phyloP scores from a whole-genome alignment of 1,140 invertebrate species.

The Scaptomyza pallida region DNA sequence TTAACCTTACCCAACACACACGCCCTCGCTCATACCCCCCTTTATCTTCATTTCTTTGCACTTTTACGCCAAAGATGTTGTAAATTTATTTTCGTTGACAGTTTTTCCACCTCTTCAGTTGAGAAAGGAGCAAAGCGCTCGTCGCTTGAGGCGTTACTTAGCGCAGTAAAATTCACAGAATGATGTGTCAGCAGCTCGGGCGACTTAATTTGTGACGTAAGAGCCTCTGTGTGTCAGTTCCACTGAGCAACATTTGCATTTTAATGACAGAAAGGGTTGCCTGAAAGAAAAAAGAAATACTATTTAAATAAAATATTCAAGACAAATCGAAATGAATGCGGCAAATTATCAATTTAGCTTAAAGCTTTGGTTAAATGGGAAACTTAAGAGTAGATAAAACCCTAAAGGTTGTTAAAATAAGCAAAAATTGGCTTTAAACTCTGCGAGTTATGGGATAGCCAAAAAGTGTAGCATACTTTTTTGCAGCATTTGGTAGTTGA shows the following conservation, averaged over 20 bases:
- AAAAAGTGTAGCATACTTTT: too few species aligned
- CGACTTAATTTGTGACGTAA: conserved; percentile 45
- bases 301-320: conserved; percentile 9
- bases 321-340: background rate
- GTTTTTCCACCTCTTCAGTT: conserved; percentile 3
- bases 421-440: too few species aligned
- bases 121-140: too few species aligned
- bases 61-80: conserved; percentile 11
- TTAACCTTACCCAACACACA: background rate
- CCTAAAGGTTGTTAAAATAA: too few species aligned
- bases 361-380: background rate
- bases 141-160: conserved; percentile 15
- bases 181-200: conserved; percentile 69
- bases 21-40: too few species aligned
- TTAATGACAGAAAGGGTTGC: conserved; percentile 32
- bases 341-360: conserved; percentile 1
- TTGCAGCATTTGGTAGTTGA: too few species aligned
- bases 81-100: conserved; percentile 61
- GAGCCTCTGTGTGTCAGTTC: background rate
- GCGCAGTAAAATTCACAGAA: conserved; percentile 56
- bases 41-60: background rate
- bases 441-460: too few species aligned
- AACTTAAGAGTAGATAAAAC: too few species aligned
- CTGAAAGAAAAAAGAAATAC: background rate
- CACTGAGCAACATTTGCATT: conserved; percentile 52